Evolutionary conservation across 2,113 vertebrate species (phyloP).

Genomic region (Rhinopomastus cyanomelas): DNA sequence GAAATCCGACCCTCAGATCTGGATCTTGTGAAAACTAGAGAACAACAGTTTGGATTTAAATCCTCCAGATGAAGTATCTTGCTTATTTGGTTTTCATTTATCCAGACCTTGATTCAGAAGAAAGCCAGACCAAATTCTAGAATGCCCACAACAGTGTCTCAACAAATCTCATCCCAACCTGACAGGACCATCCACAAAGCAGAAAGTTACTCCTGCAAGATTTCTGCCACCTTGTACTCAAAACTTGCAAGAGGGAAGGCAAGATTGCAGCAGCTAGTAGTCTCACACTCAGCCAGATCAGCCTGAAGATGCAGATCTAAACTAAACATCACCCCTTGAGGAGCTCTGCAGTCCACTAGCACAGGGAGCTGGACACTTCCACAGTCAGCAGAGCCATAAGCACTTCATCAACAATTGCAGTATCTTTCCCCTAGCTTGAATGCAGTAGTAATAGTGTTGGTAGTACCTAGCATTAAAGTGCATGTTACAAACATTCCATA

Average conservation of each 20-base stretch:
- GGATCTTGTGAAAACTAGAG: not conserved
- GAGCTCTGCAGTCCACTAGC: not conserved
- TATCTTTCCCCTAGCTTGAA: not conserved
- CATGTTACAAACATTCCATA: slow-evolving; percentile 13
- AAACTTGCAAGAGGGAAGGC: not conserved
- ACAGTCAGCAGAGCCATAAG: not conserved
- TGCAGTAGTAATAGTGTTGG: not conserved
- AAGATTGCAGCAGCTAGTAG: not conserved
- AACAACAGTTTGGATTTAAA: not conserved
- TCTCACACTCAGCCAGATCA: not conserved
- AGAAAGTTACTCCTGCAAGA: not conserved
- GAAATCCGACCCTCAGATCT: not conserved
- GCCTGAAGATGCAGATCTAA: not conserved
- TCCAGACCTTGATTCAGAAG: not conserved
- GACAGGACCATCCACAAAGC: not conserved
- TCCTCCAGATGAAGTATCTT: not conserved
- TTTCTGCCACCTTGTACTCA: not conserved
- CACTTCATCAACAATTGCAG: not conserved
- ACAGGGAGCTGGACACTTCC: not conserved
- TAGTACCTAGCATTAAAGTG: not conserved
- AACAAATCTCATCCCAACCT: not conserved
- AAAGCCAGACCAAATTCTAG: not conserved
- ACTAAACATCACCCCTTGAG: not conserved
- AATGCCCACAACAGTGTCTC: not conserved
- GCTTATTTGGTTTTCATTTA: not conserved